Percentiles rank a stretch among this genome's conserved stretches.
Conservation (phyloP, 2,113 vertebrate genomes). For the Daubentonia madagascariensis region DNA sequence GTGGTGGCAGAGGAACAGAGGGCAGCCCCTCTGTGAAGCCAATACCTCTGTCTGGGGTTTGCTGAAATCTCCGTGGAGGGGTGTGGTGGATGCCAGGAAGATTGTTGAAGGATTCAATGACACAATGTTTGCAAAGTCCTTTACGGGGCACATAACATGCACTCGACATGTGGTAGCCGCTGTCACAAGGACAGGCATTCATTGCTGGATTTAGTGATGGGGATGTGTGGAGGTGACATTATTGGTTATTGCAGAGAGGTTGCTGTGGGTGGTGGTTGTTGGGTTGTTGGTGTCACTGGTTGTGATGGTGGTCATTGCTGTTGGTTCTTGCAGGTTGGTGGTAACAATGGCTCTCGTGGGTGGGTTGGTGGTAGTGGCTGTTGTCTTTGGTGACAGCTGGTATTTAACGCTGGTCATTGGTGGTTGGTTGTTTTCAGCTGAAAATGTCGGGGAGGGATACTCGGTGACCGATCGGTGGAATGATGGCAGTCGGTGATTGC, state of each 20-base stretch:
- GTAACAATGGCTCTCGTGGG: background rate
- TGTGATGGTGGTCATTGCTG: background rate
- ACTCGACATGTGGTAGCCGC: accelerated
- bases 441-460: background rate
- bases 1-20: accelerated
- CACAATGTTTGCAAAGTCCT: accelerated
- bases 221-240: accelerated
- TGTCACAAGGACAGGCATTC: accelerated
- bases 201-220: background rate
- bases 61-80: background rate
- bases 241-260: too few species aligned
- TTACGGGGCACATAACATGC: accelerated
- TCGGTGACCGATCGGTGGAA: background rate
- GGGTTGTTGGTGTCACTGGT: too few species aligned
- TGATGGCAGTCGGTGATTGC: background rate
- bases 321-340: too few species aligned
- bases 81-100: background rate
- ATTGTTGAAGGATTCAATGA: background rate
- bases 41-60: background rate
- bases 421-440: background rate
- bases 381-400: too few species aligned
- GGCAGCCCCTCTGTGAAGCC: background rate
- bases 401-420: too few species aligned
- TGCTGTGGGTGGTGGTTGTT: background rate
- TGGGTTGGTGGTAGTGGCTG: too few species aligned